phyloP scores from a whole-genome alignment of 2,113 vertebrate species.

The Oreotrochilus melanogaster region DNA sequence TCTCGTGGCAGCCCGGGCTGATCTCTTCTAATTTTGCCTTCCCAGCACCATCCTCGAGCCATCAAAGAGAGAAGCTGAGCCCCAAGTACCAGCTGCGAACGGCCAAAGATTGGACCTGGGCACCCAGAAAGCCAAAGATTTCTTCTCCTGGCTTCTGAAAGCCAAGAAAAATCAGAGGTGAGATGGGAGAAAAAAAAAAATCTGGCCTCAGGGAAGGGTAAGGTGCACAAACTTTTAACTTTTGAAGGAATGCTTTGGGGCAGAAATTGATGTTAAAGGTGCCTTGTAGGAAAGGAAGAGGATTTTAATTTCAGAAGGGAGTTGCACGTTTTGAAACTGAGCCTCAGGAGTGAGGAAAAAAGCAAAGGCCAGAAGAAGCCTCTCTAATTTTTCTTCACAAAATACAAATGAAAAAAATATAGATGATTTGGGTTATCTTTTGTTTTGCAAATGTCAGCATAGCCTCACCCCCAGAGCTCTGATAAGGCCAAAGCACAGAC shows the following conservation, averaged over 20 bases:
- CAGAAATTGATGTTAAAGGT: rapidly evolving
- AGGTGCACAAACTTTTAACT: rapidly evolving
- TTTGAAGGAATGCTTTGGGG: neutral
- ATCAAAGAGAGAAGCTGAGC: conserved; percentile 39
- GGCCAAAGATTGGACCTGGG: neutral
- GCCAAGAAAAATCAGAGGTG: conserved; percentile 46
- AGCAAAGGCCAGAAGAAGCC: too few relatives aligned
- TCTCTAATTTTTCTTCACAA: neutral
- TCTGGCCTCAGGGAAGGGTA: neutral
- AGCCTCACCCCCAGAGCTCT: neutral
- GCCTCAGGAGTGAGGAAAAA: neutral
- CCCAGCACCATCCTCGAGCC: conserved; percentile 9
- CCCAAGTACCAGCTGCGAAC: neutral
- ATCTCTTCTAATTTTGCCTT: neutral
- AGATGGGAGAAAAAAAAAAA: neutral
- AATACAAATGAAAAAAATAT: too few relatives aligned
- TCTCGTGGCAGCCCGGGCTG: neutral
- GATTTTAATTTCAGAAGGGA: neutral
- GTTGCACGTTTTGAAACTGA: neutral
- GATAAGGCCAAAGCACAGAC: neutral
- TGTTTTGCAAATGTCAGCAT: neutral
- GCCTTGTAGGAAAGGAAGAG: rapidly evolving
- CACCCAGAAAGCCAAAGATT: neutral
- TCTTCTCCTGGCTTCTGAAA: conserved; percentile 42
- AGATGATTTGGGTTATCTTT: neutral